Percentiles rank a stretch among this genome's conserved stretches.
Conservation (phyloP, 1,140 invertebrate genomes). For the Microplitis demolitor region DNA sequence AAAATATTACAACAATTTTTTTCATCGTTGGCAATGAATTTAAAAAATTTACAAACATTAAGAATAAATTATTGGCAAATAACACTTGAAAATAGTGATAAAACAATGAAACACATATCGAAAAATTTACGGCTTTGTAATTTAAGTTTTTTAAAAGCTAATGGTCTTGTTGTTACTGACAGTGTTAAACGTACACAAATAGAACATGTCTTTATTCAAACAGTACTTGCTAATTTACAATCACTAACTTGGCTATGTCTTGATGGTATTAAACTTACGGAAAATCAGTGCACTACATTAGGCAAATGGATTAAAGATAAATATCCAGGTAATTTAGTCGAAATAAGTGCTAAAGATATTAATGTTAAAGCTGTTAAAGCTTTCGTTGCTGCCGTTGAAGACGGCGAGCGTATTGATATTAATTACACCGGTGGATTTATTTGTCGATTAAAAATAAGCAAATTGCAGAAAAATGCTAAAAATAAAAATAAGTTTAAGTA, state of each 20-base stretch:
- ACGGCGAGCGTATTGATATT: conserved; percentile 56
- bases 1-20: conserved; percentile 58
- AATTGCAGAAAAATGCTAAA: conserved; percentile 45
- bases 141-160: conserved; percentile 53
- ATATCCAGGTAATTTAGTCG: conserved; percentile 50
- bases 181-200: conserved; percentile 49
- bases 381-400: conserved; percentile 53
- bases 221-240: conserved; percentile 53
- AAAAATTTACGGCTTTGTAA: conserved; percentile 53
- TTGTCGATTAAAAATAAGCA: conserved; percentile 48
- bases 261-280: conserved; percentile 52
- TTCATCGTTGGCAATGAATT: conserved; percentile 49
- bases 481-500: conserved; percentile 42
- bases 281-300: conserved; percentile 49
- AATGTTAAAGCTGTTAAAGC: conserved; percentile 54
- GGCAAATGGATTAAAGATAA: conserved; percentile 59
- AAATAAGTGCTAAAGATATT: conserved; percentile 57
- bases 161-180: conserved; percentile 53
- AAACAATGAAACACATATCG: conserved; percentile 54
- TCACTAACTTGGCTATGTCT: conserved; percentile 57
- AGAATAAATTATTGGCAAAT: conserved; percentile 59
- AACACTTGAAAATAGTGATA: conserved; percentile 55
- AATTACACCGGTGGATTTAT: conserved; percentile 54
- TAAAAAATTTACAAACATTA: conserved; percentile 53
- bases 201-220: conserved; percentile 57